Evolutionary conservation across 2,888 invertebrate species (phyloP).

Genomic region (Erannis defoliaria): DNA sequence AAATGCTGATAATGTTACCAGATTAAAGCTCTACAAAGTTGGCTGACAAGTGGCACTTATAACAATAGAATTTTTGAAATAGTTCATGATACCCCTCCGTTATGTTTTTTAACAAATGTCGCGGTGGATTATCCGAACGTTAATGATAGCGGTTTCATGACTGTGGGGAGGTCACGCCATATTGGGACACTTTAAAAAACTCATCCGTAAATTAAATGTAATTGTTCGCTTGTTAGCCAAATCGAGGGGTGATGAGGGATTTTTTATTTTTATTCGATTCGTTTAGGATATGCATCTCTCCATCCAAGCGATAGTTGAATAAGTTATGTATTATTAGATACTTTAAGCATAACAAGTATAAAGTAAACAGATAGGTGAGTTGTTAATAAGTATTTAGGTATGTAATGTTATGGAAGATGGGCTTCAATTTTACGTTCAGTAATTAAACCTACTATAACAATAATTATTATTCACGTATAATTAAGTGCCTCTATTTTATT

Average conservation of each 20-base stretch:
- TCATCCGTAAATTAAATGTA: constrained; percentile 85
- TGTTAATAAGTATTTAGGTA: too few relatives aligned
- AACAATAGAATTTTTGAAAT: constrained; percentile 79
- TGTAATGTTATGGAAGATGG: too few relatives aligned
- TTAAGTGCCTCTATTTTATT: too few relatives aligned
- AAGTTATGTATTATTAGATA: not conserved
- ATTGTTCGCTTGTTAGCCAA: constrained; percentile 84
- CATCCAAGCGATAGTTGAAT: not conserved
- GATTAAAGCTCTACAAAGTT: constrained; percentile 47
- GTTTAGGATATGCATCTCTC: constrained; percentile 29
- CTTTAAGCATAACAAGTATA: too few relatives aligned
- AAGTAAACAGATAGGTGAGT: too few relatives aligned
- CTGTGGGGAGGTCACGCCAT: constrained; percentile 63
- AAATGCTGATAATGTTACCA: constrained; percentile 27
- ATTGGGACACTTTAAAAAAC: constrained; percentile 83
- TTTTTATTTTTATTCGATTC: constrained; percentile 46
- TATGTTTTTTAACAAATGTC: constrained; percentile 85
- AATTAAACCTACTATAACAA: too few relatives aligned
- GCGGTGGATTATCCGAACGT: constrained; percentile 68
- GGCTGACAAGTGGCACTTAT: constrained; percentile 73
- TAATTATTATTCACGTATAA: too few relatives aligned
- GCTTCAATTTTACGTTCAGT: too few relatives aligned
- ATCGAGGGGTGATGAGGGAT: constrained; percentile 57
- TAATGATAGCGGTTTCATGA: constrained; percentile 64
- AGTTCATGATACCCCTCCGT: constrained; percentile 76